A percentile compares a stretch with the other conserved stretches of the same genome.
Conservation (phyloP, 2,797 vertebrate species). For the Graptemys geographica region DNA sequence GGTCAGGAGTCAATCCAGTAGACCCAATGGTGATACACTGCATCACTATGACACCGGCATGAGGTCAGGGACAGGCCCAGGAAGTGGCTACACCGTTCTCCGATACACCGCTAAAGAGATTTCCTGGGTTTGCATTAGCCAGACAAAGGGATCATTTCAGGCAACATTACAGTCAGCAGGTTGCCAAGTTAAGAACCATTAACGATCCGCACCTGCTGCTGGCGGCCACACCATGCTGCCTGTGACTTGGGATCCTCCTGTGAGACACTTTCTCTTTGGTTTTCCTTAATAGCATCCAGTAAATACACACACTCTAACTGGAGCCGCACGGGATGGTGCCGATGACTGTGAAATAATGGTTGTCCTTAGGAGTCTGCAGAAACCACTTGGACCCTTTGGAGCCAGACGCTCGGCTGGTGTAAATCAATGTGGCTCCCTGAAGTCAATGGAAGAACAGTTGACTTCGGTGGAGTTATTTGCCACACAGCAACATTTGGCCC, state of each 20-base stretch:
- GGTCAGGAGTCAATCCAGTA: background rate
- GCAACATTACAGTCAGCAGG: rapidly evolving
- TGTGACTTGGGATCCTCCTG: background rate
- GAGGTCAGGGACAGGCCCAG: background rate
- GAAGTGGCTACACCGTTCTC: background rate
- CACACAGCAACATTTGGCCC: background rate
- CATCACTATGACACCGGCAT: background rate
- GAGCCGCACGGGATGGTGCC: background rate
- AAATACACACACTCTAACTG: background rate
- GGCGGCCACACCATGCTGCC: no score
- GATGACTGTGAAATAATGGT: background rate
- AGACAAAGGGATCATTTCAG: background rate
- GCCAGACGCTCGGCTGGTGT: background rate
- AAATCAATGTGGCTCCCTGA: background rate
- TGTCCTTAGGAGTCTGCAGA: background rate
- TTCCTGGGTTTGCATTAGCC: background rate
- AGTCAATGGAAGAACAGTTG: background rate
- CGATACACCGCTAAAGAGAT: background rate
- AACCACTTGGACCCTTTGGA: background rate
- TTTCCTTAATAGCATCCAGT: background rate
- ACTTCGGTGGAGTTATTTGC: background rate
- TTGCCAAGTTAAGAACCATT: background rate
- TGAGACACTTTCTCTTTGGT: background rate
- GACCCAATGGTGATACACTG: background rate
- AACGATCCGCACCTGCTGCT: background rate